Base-by-base conservation (phyloP, 2,888 invertebrate species). In the Lithophane semibrunnea region DNA sequence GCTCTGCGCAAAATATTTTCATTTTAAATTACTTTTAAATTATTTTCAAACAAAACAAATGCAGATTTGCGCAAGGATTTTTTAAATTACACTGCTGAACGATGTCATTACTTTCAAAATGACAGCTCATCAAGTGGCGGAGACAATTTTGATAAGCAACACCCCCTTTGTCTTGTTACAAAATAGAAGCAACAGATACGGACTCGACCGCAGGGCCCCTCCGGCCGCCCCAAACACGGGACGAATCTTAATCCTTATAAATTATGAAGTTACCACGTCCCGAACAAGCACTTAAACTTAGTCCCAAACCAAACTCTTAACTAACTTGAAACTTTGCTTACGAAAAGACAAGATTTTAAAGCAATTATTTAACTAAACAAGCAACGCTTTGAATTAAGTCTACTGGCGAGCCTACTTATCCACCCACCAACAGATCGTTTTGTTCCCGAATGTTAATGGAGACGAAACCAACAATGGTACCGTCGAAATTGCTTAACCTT, bases 331-430 rank as follows among this genome's bases (percentile, higher is more conserved):
- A 85, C 69, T 84, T 79, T 12, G 29, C 63, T 61, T 79, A 79
- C 42, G 81, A 84, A 83, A 82, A 76, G 75, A 71, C 81, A 76
- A 86, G 75, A 69, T 84, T 85, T 80, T 80, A 75, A 84, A 77
- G 66, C 60, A 84, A 83, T 83, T 79, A 79, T 80, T 86, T 83
- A 82, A 71, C 76, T 80, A 70, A 76, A 77, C 54, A 78, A 76
- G 76, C 54, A 78, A 71, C 47, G 64, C n/a, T 71, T 67, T 0
- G 74, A 79, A 77, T 64, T 67, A 78, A 77, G 65, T 74, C 64
- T n/a, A 58, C 37, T n/a, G 37, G 10, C 10, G 44, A 52, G 47
- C 61, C 67, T 73, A 78, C 73, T 81, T 74, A 75, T 58, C 64
- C n/a, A n/a, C 24, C 49, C 42, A 63, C 52, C 73, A 2, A 49